Conservation (phyloP, 2,797 vertebrate genomes). For the Hydrocynus forskahlii region DNA sequence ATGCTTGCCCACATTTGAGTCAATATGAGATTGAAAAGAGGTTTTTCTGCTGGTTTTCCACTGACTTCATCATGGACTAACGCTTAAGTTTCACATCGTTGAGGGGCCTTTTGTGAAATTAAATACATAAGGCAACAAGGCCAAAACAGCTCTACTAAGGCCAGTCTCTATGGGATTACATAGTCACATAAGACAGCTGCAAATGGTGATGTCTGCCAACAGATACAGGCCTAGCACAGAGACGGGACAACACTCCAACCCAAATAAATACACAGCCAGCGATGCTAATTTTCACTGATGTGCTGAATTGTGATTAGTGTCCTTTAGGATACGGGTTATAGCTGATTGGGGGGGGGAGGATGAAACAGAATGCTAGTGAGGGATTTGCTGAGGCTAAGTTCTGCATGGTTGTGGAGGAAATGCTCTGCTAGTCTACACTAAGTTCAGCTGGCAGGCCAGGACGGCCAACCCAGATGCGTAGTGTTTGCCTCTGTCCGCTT, state of each 20-base stretch:
- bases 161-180: neutral
- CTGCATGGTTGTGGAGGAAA: conserved; percentile 1
- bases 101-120: conserved; percentile 14
- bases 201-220: conserved; percentile 1
- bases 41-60: conserved; percentile 16
- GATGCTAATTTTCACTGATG: neutral
- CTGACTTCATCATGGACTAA: conserved; percentile 14
- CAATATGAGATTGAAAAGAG: neutral
- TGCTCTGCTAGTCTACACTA: conserved; percentile 11
- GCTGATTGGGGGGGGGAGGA: neutral
- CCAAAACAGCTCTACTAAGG: conserved; percentile 18
- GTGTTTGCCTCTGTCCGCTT: conserved; percentile 43
- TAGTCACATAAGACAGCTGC: conserved; percentile 21
- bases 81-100: conserved; percentile 14
- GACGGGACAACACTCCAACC: neutral
- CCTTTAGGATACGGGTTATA: neutral
- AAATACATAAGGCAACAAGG: neutral
- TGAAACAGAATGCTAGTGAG: neutral
- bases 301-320: neutral
- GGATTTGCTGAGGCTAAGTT: neutral
- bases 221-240: neutral
- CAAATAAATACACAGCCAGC: neutral
- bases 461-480: conserved; percentile 49
- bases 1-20: neutral
- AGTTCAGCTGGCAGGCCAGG: conserved; percentile 1